These are phyloP conservation scores for Vipera ursinii DNA, from an alignment of 2,797 vertebrate genomes.

Conservation along the genomic window DNA sequence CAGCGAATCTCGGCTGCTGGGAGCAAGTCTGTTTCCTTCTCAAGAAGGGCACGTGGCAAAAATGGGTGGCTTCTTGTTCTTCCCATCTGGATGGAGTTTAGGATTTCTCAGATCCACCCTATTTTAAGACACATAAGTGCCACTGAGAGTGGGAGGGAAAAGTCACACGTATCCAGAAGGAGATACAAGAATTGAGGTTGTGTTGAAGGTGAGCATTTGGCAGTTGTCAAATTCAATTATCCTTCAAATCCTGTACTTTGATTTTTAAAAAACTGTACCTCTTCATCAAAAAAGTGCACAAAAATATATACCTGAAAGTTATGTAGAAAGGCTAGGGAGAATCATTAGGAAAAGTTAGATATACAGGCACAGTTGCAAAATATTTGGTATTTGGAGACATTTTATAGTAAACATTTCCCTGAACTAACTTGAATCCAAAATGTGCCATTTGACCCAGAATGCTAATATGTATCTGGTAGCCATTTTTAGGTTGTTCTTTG, in stretches of 20 bases:
- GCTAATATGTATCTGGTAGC: not conserved
- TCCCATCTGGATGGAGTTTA: not conserved
- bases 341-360: not conserved
- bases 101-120: not conserved
- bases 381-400: not conserved
- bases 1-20: fast-evolving
- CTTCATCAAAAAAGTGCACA: not conserved
- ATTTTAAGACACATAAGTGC: too few relatives aligned
- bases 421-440: not conserved
- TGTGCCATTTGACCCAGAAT: not conserved
- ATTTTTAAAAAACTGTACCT: not conserved
- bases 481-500: not conserved
- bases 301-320: not conserved
- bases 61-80: too few relatives aligned
- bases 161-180: not conserved
- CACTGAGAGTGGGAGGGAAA: not conserved
- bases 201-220: not conserved
- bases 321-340: not conserved
- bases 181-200: not conserved
- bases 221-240: not conserved
- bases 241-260: not conserved
- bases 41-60: not conserved
- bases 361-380: not conserved
- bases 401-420: not conserved
- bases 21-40: not conserved